Evolutionary conservation across 2,113 vertebrate genomes (phyloP), one percentile per base, ranked within the genome.

Genomic region (Pogonocichla stellata): DNA sequence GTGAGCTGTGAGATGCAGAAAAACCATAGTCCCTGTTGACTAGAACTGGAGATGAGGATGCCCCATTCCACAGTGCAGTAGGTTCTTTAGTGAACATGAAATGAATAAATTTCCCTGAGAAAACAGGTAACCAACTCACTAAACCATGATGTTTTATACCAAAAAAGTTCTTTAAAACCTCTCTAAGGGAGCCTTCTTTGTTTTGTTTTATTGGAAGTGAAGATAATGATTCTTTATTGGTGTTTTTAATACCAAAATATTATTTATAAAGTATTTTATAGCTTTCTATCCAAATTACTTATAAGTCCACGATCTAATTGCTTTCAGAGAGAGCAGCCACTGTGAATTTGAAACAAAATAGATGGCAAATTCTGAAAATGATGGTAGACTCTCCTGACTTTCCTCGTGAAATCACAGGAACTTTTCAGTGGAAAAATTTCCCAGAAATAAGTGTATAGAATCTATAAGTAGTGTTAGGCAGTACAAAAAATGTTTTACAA

Each of bases 181-280:
- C 4, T 34, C 17, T 29, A 5, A 1, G 26, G 8, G 8, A 50
- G 2, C 4, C 4, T 47, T 50, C 45, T 11, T 17, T 43, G 17
- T 48, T 57, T 51, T 79, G 20, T 72, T 73, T 31, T 15, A 4
- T 43, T 86, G 24, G 29, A 84, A 25, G 5, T 64, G 19, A 90
- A 56, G 31, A 14, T 40, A 38, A 60, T 26, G 5, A 42, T 47
- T 72, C 8, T 81, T 95, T 62, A 25, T 56, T 71, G 40, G 8
- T 61, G 13, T 6, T 80, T 93, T 85, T 29, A 74, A 61, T 48
- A 14, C 12, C 12, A 75, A 69, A 61, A 60, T 36, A 42, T n/a
- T 50, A 40, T 34, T 17, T 16, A 25, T 36, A 9, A 80, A 66
- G 12, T 67, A 33, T 81, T 91, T 71, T 47, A n/a, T 19, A 62